phyloP scores from a whole-genome alignment of 2,888 invertebrate genomes.

The Chymomyza caudatula region DNA sequence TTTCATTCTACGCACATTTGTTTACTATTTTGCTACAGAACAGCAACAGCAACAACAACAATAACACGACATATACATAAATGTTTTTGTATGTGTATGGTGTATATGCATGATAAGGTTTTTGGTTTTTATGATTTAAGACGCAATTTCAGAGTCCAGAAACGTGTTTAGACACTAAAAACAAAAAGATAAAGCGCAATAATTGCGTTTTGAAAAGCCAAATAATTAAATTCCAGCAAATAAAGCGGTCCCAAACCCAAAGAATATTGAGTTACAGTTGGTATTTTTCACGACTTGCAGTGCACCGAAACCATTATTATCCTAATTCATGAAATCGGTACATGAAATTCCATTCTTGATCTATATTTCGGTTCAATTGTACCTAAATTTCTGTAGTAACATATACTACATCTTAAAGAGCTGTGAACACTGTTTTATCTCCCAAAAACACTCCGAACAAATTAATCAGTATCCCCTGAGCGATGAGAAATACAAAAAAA shows the following conservation, averaged over 20 bases:
- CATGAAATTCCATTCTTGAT: no score
- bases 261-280: not conserved
- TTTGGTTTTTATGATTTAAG: conserved; percentile 30
- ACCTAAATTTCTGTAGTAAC: no score
- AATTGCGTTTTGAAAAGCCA: not conserved
- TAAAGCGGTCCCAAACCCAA: not conserved
- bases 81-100: not conserved
- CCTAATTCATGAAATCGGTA: no score
- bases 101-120: conserved; percentile 3
- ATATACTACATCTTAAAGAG: no score
- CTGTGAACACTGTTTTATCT: no score
- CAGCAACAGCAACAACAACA: not conserved
- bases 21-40: conserved; percentile 52
- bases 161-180: conserved; percentile 11
- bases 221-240: conserved; percentile 5
- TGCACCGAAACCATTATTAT: not conserved
- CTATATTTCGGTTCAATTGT: no score
- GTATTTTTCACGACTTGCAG: not conserved
- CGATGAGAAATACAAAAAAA: no score
- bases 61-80: not conserved
- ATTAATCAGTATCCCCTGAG: no score
- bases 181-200: conserved; percentile 8
- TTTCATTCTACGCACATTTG: conserved; percentile 64
- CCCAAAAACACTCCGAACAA: no score
- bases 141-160: conserved; percentile 31